Conservation (phyloP, 2,888 invertebrate genomes). For the Allophyes oxyacanthae region DNA sequence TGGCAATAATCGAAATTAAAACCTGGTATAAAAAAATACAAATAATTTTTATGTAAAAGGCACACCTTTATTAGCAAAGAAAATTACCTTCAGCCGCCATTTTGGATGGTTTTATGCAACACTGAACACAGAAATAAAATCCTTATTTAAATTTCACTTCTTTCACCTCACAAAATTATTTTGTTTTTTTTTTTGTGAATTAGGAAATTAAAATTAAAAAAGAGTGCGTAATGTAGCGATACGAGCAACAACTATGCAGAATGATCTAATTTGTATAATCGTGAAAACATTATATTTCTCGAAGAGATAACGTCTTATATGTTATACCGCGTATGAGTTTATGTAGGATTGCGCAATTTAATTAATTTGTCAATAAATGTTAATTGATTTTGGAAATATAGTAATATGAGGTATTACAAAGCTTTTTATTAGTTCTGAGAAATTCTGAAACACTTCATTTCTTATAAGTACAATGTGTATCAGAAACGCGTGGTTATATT, state of each 20-base stretch:
- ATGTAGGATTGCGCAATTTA: slow-evolving; percentile 54
- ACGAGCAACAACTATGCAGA: slow-evolving; percentile 32
- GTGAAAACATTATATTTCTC: slow-evolving; percentile 59
- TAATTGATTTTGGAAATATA: slow-evolving; percentile 6
- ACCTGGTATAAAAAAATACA: no score
- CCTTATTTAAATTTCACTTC: background rate
- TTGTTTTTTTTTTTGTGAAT: background rate
- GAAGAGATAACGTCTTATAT: slow-evolving; percentile 56
- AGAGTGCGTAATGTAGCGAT: slow-evolving; percentile 1
- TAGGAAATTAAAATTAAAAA: background rate
- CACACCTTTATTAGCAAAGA: no score
- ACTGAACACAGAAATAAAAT: slow-evolving; percentile 36
- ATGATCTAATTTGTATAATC: slow-evolving; percentile 69
- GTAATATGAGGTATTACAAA: no score
- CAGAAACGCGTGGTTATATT: no score
- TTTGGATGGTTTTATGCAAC: slow-evolving; percentile 28
- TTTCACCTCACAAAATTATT: background rate
- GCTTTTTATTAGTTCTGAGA: no score
- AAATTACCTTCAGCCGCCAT: slow-evolving; percentile 43
- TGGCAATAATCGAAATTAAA: no score
- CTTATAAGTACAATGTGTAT: no score
- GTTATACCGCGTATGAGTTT: slow-evolving; percentile 48
- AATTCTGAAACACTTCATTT: no score
- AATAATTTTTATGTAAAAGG: no score
- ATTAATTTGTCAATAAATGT: no score